Evolutionary conservation across 2,113 vertebrate species (phyloP).

Genomic region (Gallinago undulata): DNA sequence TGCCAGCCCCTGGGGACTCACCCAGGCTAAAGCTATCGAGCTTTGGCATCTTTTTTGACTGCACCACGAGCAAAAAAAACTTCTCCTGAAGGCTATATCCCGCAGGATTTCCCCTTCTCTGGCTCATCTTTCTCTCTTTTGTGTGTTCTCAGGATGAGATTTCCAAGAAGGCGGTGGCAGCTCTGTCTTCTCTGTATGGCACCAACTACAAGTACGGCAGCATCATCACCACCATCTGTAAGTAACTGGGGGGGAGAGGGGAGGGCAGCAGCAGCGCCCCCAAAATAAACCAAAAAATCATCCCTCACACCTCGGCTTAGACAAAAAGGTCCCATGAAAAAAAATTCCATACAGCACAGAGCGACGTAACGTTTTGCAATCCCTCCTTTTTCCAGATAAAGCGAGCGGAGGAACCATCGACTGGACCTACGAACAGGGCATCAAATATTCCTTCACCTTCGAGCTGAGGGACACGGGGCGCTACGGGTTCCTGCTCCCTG

Average conservation of each 20-base stretch:
- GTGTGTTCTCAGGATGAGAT: slow-evolving; percentile 76
- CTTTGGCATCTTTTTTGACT: neutral
- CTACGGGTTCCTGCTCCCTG: slow-evolving; percentile 89
- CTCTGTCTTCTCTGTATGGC: slow-evolving; percentile 84
- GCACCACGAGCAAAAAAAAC: accelerated
- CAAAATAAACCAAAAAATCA: neutral
- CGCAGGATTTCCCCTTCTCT: accelerated
- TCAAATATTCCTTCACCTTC: slow-evolving; percentile 93
- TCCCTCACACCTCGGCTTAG: accelerated
- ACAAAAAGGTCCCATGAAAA: accelerated
- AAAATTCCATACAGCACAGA: accelerated
- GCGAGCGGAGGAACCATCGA: slow-evolving; percentile 86
- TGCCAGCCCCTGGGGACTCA: neutral
- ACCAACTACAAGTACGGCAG: slow-evolving; percentile 85
- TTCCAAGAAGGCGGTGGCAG: slow-evolving; percentile 76
- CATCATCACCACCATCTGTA: slow-evolving; percentile 91
- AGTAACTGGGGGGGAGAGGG: slow-evolving; percentile 41
- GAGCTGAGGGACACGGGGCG: slow-evolving; percentile 90
- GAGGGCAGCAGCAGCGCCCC: neutral
- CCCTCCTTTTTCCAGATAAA: slow-evolving; percentile 74
- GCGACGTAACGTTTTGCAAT: accelerated
- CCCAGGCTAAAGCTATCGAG: neutral
- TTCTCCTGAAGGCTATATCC: neutral
- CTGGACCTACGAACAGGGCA: slow-evolving; percentile 90
- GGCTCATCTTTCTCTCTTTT: neutral